Evolutionary conservation across 2,797 vertebrate genomes (phyloP).

Genomic region (Todus mexicanus): DNA sequence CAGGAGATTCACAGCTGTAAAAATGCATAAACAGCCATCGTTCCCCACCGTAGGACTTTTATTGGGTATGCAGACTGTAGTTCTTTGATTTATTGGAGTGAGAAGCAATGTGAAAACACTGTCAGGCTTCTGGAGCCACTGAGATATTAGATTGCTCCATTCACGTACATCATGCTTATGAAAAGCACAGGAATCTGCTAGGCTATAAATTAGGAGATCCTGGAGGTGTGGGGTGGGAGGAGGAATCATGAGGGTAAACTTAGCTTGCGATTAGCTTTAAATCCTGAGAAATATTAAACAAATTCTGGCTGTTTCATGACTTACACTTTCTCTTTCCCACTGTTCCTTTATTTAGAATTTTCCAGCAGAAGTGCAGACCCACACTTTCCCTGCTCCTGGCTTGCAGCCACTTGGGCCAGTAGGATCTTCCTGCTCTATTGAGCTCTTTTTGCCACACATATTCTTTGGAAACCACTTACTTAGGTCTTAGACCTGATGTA

Average conservation of each 20-base stretch:
- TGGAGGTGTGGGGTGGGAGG: constrained; percentile 6
- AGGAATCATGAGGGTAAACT: neutral
- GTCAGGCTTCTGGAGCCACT: constrained; percentile 43
- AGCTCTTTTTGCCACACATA: neutral
- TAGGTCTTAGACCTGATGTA: neutral
- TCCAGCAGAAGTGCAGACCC: neutral
- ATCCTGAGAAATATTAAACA: neutral
- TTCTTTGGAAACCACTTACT: neutral
- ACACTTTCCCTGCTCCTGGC: neutral
- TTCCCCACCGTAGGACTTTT: neutral
- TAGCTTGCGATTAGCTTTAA: constrained; percentile 34
- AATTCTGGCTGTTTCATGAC: neutral
- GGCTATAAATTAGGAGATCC: constrained; percentile 51
- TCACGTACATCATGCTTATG: neutral
- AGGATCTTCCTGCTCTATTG: neutral
- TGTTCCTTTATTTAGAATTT: neutral
- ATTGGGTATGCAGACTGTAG: neutral
- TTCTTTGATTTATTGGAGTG: constrained; percentile 53
- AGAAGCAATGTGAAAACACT: constrained; percentile 50
- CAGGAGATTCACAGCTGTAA: constrained; percentile 5
- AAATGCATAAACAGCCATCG: neutral
- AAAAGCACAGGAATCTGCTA: constrained; percentile 26
- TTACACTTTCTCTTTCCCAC: neutral
- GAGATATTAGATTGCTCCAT: constrained; percentile 13
- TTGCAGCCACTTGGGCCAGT: neutral